Evolutionary conservation across 1,140 invertebrate species (phyloP).

Genomic region (Drosophila ironensis): DNA sequence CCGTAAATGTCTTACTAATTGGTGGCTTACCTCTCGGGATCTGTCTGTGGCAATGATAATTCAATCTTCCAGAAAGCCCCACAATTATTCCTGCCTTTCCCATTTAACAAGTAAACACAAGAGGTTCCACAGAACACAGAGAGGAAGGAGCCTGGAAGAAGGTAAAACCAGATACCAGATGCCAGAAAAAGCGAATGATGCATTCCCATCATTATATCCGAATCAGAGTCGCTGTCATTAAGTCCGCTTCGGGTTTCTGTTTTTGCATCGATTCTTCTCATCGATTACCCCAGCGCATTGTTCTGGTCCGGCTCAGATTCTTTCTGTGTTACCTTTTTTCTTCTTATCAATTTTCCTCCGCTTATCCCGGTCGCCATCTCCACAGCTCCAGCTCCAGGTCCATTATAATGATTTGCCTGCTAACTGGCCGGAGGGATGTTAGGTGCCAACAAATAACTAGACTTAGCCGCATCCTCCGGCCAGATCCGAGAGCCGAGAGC

Average conservation of each 20-base stretch:
- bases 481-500: too few species aligned
- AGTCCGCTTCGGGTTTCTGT: slow-evolving; percentile 20
- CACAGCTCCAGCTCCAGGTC: too few species aligned
- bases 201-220: slow-evolving; percentile 53
- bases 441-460: slow-evolving; percentile 77
- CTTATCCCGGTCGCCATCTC: slow-evolving; percentile 35
- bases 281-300: slow-evolving; percentile 49
- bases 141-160: background rate
- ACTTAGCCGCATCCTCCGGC: slow-evolving; percentile 27
- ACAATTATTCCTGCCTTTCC: slow-evolving; percentile 16
- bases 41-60: slow-evolving; percentile 19
- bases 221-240: slow-evolving; percentile 43
- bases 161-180: background rate
- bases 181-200: slow-evolving; percentile 10
- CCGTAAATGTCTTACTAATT: slow-evolving; percentile 29
- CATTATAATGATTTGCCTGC: slow-evolving; percentile 62
- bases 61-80: slow-evolving; percentile 23
- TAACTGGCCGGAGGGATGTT: slow-evolving; percentile 67
- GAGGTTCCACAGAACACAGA: background rate
- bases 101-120: slow-evolving; percentile 40
- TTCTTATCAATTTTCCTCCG: slow-evolving; percentile 52
- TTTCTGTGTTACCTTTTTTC: background rate
- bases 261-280: slow-evolving; percentile 21
- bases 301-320: slow-evolving; percentile 18
- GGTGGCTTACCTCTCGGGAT: slow-evolving; percentile 21